Base-by-base conservation (phyloP, 2,797 vertebrate genomes). In the Cryptoblepharus egeriae region DNA sequence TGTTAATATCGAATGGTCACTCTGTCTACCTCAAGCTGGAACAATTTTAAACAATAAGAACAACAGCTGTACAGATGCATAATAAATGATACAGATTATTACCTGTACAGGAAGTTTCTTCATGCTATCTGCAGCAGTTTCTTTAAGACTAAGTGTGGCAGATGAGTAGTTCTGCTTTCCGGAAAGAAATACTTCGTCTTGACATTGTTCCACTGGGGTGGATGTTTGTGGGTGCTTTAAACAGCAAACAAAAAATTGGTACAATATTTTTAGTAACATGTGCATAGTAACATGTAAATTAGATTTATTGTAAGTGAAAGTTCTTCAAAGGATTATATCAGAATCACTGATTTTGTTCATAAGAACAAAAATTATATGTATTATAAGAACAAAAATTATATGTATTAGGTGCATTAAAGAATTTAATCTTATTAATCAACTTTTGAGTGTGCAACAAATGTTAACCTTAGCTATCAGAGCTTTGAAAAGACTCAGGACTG, bases 111-210 rank as follows among this genome's bases (percentile, higher is more conserved):
- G 84, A 96, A 98, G 95, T 97, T 98, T 99, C 95, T 98, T 97
- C 91, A 97, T 94, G 74, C 95, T 95, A 85, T 99, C 98, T 82
- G 96, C 89, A 87, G 95, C 92, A 87, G 93, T 37, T 82, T 96
- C 96, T 95, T 92, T 96, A 90, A 94, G 93, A 88, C 91, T 90
- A 89, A 95, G 91, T 0, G 92, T 91, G 80, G 92, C 90, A 92
- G 95, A 84, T 2, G 94, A 90, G 93, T 97, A 98, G 92, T 93
- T 97, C 91, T 97, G 98, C 81, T 96, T 97, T 83, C 96, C 97
- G 88, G 97, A 85, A 95, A 95, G 88, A 90, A 98, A 98, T 75
- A 96, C 96, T 26, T 98, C 98, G 89, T 99, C 98, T 95, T 97
- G 95, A 93, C 94, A 90, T 42, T 84, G 92, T 60, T 96, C 95